Base-by-base conservation (phyloP, 2,797 vertebrate species). In the Sitta carolinensis region DNA sequence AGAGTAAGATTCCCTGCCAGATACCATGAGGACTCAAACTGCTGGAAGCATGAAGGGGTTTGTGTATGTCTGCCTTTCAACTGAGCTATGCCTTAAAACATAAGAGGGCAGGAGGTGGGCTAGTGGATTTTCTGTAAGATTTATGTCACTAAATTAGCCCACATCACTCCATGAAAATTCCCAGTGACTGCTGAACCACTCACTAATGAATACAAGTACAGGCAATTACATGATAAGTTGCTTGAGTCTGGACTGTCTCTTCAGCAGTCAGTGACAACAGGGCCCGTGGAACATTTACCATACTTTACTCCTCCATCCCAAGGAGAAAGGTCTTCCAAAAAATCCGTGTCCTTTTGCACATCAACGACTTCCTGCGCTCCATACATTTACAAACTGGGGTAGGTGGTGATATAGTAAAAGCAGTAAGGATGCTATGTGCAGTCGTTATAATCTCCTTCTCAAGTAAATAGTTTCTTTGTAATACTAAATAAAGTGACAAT, bases 91-190 rank as follows among this genome's bases (percentile, higher is more conserved):
- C 55, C 68, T 96, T 94, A 72, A 94, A 87, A 78, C 6, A 21
- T 6, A 68, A 64, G 40, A 76, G 64, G 30, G 78, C 54, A 72
- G 59, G 50, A 89, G 38, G 10, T 7, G 59, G 48, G 50, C 38
- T 84, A 74, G 91, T 87, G n/a, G 93, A 68, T 90, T 79, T 90
- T 78, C 52, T 94, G 80, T 63, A 78, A 45, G 57, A 51, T 79
- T 93, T 93, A 40, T 61, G 63, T 81, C 94, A 94, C 45, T 54
- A 58, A 96, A 96, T 95, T 91, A 97, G 75, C 43, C 70, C 52
- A 62, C 83, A 95, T 97, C 47, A 83, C 61, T 93, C 51, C 36
- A 84, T 61, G 29, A 29, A 93, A 94, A 86, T 94, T 94, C 42
- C 34, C n/a, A 94, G 64, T 82, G 82, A 89, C 73, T 84, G 70